Base-by-base conservation (phyloP, 1,140 invertebrate species). In the Drosophila tsacasi region DNA sequence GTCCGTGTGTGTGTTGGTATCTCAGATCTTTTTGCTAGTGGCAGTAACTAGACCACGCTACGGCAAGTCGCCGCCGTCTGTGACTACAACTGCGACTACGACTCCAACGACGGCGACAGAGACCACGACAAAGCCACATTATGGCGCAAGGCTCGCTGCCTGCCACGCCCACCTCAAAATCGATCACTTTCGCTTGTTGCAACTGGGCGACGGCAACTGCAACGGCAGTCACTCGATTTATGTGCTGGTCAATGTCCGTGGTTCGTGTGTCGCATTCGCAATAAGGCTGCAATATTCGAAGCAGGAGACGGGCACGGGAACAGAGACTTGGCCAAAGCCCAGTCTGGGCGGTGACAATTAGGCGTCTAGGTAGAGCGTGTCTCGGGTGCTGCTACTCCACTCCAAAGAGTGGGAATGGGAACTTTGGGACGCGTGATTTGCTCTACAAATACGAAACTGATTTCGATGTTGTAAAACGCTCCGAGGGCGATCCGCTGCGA, bases 141-240 rank as follows among this genome's bases (percentile, higher is more conserved):
- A 75, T 81, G 81, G 74, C 74, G 68, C 85, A 82, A 90, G 75
- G 67, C 71, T 54, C 35, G 15, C 52, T 62, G 39, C 42, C 30
- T 8, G 62, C 86, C 86, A 91, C 86, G 87, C 86, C 86, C 76
- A 85, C 73, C 67, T 86, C 60, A 91, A 91, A 90, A 91, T 91
- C 87, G 86, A 91, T 91, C 87, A 91, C 86, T 91, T 91, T 91
- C 87, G 87, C 79, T 87, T 91, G 54, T 57, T 73, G 63, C 63
- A 67, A 72, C 72, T 65, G 40, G 21, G 69, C 60, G 49, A 32
- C n/a, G 39, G 42, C 58, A 63, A 59, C 47, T 25, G 39, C 44
- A 62, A 63, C 63, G 9, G 25, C 50, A 49, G 39, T 47, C 32
- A 37, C 19, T 69, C 54, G 60, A 40, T 63, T 49, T 62, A 69